phyloP scores from a whole-genome alignment of 2,888 invertebrate genomes.

The Drosophila ezoana region DNA sequence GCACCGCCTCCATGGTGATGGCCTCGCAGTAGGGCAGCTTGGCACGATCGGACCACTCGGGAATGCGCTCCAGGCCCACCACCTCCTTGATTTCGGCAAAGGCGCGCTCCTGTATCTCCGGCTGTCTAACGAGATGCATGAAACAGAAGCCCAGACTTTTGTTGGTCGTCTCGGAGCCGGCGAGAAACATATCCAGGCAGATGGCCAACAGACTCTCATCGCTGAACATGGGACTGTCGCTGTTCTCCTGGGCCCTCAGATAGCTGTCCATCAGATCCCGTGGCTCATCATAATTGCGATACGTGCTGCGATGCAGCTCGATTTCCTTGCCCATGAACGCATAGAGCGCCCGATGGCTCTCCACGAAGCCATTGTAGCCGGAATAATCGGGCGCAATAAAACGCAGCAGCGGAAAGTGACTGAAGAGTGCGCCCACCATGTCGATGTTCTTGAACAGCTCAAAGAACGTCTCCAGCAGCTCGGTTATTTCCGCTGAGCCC shows the following conservation, averaged over 20 bases:
- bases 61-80: conserved; percentile 89
- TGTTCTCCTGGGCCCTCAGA: conserved; percentile 87
- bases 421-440: conserved; percentile 92
- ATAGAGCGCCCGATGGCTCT: conserved; percentile 90
- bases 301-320: conserved; percentile 89
- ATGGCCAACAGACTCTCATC: conserved; percentile 92
- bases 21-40: conserved; percentile 94
- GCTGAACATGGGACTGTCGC: conserved; percentile 86
- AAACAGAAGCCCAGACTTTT: conserved; percentile 92
- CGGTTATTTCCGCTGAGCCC: conserved; percentile 89
- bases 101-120: conserved; percentile 90
- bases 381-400: conserved; percentile 90
- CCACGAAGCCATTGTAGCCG: conserved; percentile 90
- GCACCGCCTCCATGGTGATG: conserved; percentile 90
- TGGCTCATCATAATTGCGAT: conserved; percentile 87
- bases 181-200: conserved; percentile 94
- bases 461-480: conserved; percentile 89
- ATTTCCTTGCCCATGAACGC: conserved; percentile 90
- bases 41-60: conserved; percentile 89
- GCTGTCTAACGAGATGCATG: conserved; percentile 89
- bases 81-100: conserved; percentile 92
- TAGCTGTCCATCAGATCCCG: conserved; percentile 94
- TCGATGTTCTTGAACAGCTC: conserved; percentile 91
- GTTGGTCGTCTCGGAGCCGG: conserved; percentile 94
- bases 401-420: conserved; percentile 91